These are phyloP conservation scores for Stenolophus ochropezus DNA, from an alignment of 2,888 invertebrate species.

Conservation along the genomic window DNA sequence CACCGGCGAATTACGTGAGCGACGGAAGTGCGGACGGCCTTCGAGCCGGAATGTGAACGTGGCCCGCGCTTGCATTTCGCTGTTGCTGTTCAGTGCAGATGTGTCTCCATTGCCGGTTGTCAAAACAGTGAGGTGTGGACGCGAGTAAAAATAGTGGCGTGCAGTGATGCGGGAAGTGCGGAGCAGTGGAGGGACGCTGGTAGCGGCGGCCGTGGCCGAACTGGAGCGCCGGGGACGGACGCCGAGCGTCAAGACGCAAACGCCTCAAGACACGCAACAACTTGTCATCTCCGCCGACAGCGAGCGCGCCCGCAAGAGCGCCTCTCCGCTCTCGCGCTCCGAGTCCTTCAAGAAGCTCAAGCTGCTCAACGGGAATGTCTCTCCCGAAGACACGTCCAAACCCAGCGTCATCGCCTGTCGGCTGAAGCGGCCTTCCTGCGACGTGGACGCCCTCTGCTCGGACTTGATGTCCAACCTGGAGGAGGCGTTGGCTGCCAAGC, in stretches of 20 bases:
- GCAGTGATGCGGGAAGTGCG: conserved; percentile 65
- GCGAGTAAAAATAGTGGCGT: conserved; percentile 50
- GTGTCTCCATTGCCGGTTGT: neutral
- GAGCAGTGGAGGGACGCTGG: conserved; percentile 74
- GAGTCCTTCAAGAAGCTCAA: conserved; percentile 65
- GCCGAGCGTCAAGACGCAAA: conserved; percentile 57
- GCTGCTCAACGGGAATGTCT: conserved; percentile 15
- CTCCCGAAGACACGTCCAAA: conserved; percentile 20
- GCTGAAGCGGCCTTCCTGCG: conserved; percentile 26
- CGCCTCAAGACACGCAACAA: conserved; percentile 68
- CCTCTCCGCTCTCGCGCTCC: conserved; percentile 74
- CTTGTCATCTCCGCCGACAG: conserved; percentile 65
- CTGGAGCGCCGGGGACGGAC: conserved; percentile 70
- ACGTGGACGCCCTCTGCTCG: conserved; percentile 53
- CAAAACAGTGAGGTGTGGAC: conserved; percentile 29
- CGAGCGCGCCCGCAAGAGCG: conserved; percentile 67
- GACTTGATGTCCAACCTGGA: conserved; percentile 56
- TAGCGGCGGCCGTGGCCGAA: conserved; percentile 77
- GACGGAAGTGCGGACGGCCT: conserved; percentile 35
- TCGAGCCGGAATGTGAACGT: conserved; percentile 40
- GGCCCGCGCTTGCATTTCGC: neutral
- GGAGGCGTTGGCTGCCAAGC: conserved; percentile 31
- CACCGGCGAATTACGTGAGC: conserved; percentile 36
- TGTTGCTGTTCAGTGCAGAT: neutral
- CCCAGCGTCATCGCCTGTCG: conserved; percentile 39